Base-by-base conservation (phyloP, 2,888 invertebrate species). In the Arrhopalites spinosus region DNA sequence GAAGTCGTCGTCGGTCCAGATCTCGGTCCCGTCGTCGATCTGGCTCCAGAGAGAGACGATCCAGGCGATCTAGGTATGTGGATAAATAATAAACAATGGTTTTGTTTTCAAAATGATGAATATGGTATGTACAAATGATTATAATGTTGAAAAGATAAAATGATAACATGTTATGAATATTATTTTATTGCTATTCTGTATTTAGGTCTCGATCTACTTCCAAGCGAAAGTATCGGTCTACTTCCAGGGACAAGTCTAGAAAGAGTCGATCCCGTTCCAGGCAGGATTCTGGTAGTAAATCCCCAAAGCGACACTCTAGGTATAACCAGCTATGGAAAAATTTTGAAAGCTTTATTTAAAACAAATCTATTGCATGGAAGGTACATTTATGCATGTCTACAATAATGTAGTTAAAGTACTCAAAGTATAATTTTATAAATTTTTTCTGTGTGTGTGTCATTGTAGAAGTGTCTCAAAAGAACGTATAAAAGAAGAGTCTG, bases 381-480 rank as follows among this genome's bases (percentile, higher is more conserved):
- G n/a, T n/a, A n/a, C n/a, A n/a, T n/a, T 45, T 45, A 45, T 45
- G 8, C 15, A 45, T n/a, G n/a, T n/a, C n/a, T n/a, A n/a, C n/a
- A n/a, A n/a, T n/a, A n/a, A n/a, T n/a, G n/a, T n/a, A n/a, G n/a
- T n/a, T n/a, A n/a, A n/a, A n/a, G n/a, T n/a, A n/a, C n/a, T n/a
- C n/a, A n/a, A n/a, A n/a, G n/a, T n/a, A n/a, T n/a, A n/a, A n/a
- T n/a, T n/a, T n/a, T n/a, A n/a, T n/a, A n/a, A n/a, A n/a, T n/a
- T n/a, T 45, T 45, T 45, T 15, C 47, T 45, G 47, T 45, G n/a
- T n/a, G n/a, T n/a, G n/a, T n/a, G n/a, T n/a, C n/a, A 53, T n/a
- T 59, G 25, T 63, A 75, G 74, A 61, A 78, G 78, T 67, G 77
- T 71, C 69, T 79, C 78, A 0, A 80, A 79, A 75, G 73, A 73